A percentile compares a stretch with the other conserved stretches of the same genome.
Conservation (phyloP, 2,797 vertebrate genomes). For the Epinephelus coioides region DNA sequence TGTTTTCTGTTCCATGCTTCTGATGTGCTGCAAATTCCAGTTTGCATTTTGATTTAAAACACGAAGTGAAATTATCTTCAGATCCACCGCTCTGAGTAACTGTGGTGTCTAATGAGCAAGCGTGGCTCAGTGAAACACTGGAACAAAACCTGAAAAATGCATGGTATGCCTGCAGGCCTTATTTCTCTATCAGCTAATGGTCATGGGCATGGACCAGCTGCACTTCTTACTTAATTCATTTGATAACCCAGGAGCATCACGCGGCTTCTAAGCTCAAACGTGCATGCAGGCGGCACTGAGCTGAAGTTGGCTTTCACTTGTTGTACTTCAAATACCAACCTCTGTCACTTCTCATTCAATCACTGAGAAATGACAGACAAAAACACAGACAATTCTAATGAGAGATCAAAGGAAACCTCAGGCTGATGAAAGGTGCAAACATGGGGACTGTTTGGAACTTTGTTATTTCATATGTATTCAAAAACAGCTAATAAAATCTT, state of each 20-base stretch:
- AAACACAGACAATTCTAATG: constrained; percentile 26
- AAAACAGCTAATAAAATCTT: constrained; percentile 55
- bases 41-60: constrained; percentile 60
- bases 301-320: constrained; percentile 51
- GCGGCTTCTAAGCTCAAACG: constrained; percentile 47
- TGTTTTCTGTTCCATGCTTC: constrained; percentile 17
- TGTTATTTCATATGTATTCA: constrained; percentile 17
- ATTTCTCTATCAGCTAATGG: constrained; percentile 82
- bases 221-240: constrained; percentile 73
- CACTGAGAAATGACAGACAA: constrained; percentile 19
- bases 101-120: constrained; percentile 67
- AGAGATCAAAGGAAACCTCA: constrained; percentile 29
- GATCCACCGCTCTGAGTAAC: constrained; percentile 24
- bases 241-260: constrained; percentile 56
- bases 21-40: constrained; percentile 30
- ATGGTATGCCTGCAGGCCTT: constrained; percentile 76
- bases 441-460: constrained; percentile 30
- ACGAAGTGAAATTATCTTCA: constrained; percentile 56
- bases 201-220: constrained; percentile 74
- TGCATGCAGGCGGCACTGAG: constrained; percentile 20
- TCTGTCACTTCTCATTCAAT: constrained; percentile 34
- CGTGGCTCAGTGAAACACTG: constrained; percentile 46
- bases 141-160: constrained; percentile 79
- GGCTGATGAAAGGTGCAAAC: constrained; percentile 37
- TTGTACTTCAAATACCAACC: constrained; percentile 48